Evolutionary conservation across 2,888 invertebrate genomes (phyloP).

Genomic region (Spodoptera exigua): DNA sequence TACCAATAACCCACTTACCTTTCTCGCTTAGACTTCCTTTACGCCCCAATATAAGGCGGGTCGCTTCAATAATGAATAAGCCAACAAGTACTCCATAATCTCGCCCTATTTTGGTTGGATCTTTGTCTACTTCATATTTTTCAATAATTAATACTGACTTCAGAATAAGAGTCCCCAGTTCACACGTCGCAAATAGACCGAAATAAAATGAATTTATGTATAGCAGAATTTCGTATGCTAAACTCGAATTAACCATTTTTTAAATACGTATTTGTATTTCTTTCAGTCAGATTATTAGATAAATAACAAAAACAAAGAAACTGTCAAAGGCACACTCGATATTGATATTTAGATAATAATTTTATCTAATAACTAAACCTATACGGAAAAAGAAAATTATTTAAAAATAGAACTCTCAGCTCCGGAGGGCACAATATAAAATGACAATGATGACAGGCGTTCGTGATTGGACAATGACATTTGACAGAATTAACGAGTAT

Average conservation of each 20-base stretch:
- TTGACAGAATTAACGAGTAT: slow-evolving; percentile 18
- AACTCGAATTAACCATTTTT: slow-evolving; percentile 92
- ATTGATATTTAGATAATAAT: not conserved
- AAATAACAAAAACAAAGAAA: slow-evolving; percentile 46
- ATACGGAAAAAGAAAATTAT: slow-evolving; percentile 20
- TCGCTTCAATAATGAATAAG: slow-evolving; percentile 93
- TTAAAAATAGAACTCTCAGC: slow-evolving; percentile 64
- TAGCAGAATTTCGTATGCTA: slow-evolving; percentile 95
- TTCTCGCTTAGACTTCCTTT: slow-evolving; percentile 96
- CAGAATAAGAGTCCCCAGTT: slow-evolving; percentile 93
- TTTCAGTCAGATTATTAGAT: not conserved
- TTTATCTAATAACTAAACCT: not conserved
- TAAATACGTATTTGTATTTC: slow-evolving; percentile 14
- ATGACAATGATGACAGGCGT: slow-evolving; percentile 6
- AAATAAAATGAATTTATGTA: slow-evolving; percentile 97
- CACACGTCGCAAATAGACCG: slow-evolving; percentile 95
- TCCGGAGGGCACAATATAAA: slow-evolving; percentile 14
- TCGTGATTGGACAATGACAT: slow-evolving; percentile 1
- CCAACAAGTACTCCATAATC: slow-evolving; percentile 94
- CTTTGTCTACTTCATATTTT: slow-evolving; percentile 91
- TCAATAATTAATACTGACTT: slow-evolving; percentile 91
- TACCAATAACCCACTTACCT: slow-evolving; percentile 73
- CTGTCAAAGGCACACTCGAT: slow-evolving; percentile 20
- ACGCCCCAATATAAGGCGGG: slow-evolving; percentile 95
- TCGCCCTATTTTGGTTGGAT: slow-evolving; percentile 91